Evolutionary conservation across 1,140 invertebrate species (phyloP).

Genomic region (Leucophenga varia): DNA sequence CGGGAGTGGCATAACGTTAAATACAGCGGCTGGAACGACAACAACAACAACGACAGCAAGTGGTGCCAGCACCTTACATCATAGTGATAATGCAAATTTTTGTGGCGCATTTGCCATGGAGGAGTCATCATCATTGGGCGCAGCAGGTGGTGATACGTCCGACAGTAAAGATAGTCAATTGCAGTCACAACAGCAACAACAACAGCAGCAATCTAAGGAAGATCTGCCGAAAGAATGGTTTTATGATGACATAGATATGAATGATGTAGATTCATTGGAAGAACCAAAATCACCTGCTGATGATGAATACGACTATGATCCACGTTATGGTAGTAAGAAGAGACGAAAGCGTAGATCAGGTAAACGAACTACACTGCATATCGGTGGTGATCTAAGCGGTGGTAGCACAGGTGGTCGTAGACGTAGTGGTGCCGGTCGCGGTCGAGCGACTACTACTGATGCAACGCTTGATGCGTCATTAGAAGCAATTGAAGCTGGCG

Average conservation of each 20-base stretch:
- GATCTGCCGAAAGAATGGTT: constrained; percentile 73
- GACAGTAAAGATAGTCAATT: constrained; percentile 54
- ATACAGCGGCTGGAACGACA: constrained; percentile 15
- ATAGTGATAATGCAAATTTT: constrained; percentile 40
- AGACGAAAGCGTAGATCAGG: constrained; percentile 46
- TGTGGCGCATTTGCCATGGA: constrained; percentile 49
- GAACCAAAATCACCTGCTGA: constrained; percentile 90
- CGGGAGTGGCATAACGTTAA: constrained; percentile 9
- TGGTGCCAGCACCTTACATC: constrained; percentile 14
- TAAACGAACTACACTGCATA: constrained; percentile 26
- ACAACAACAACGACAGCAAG: constrained; percentile 34
- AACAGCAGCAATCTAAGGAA: constrained; percentile 36
- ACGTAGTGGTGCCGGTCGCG: constrained; percentile 30
- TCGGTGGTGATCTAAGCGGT: constrained; percentile 13
- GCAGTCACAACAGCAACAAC: constrained; percentile 35
- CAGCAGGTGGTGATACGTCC: constrained; percentile 52
- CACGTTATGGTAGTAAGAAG: constrained; percentile 57
- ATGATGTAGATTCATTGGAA: constrained; percentile 88
- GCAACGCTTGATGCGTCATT: constrained; percentile 41
- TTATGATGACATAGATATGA: constrained; percentile 85
- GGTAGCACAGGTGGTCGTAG: constrained; percentile 24
- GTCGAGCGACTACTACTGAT: constrained; percentile 37
- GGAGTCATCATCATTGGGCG: constrained; percentile 47
- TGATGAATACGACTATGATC: constrained; percentile 94
- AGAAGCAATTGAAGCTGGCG: constrained; percentile 38